These are phyloP conservation scores for Bradysia coprophila DNA, from an alignment of 1,140 invertebrate species.

Conservation along the genomic window DNA sequence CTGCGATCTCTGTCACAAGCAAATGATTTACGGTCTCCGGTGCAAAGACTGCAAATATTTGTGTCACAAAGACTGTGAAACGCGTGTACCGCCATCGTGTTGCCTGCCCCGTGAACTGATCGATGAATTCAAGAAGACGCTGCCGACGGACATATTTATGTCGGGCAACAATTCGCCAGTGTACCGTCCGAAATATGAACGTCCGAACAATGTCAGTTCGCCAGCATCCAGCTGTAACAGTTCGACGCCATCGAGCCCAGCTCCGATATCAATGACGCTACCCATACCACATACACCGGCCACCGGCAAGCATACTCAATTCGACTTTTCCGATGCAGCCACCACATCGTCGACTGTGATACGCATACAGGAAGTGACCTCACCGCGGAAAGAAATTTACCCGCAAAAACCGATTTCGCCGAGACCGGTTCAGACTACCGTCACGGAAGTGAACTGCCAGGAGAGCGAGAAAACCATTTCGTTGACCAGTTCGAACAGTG, in stretches of 20 bases:
- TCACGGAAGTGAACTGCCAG: constrained; percentile 46
- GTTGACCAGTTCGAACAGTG: constrained; percentile 41
- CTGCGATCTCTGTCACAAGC: constrained; percentile 81
- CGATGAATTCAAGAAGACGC: constrained; percentile 52
- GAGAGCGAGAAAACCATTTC: constrained; percentile 66
- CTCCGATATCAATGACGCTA: constrained; percentile 38
- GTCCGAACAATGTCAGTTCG: constrained; percentile 70
- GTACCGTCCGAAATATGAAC: constrained; percentile 13
- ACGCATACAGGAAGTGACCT: not conserved
- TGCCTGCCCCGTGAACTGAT: constrained; percentile 69
- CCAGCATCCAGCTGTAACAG: constrained; percentile 92
- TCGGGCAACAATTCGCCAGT: constrained; percentile 25
- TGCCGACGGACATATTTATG: constrained; percentile 36
- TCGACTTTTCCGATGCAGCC: constrained; percentile 58
- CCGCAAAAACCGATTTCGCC: no score
- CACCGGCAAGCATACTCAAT: constrained; percentile 42
- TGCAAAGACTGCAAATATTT: constrained; percentile 94
- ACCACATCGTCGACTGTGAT: constrained; percentile 8
- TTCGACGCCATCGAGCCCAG: constrained; percentile 87
- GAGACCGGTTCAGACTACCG: no score
- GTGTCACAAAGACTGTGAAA: constrained; percentile 76
- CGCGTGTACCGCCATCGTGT: constrained; percentile 80
- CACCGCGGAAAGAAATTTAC: not conserved
- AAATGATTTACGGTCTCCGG: constrained; percentile 77
- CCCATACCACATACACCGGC: constrained; percentile 31